Base-by-base conservation (phyloP, 2,888 invertebrate species). In the Nomada lathburiana region DNA sequence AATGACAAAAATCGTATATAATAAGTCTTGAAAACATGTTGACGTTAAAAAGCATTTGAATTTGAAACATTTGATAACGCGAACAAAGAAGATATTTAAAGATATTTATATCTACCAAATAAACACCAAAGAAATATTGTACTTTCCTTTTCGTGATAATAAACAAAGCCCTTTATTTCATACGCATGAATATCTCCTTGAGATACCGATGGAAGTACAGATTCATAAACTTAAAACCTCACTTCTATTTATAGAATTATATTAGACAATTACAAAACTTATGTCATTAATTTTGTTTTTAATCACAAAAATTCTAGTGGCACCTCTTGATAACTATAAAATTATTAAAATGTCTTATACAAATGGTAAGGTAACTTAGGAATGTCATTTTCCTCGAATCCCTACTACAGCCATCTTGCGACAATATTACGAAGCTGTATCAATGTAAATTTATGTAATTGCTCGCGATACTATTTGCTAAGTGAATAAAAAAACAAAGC, bases 41-140 rank as follows among this genome's bases (percentile, higher is more conserved):
- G 9, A 44, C 18, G 18, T 64, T n/a, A 53, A 57, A 57, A 74
- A 71, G 26, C 44, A 59, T 62, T 68, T 55, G n/a, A 70, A 64
- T 79, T 65, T 76, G 52, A 52, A 62, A 26, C 16, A n/a, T 16
- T n/a, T 71, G 75, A 86, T 83, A 83, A 76, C 76, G 20, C 36
- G 26, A 26, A 47, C 67, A 42, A 53, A 55, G 71, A 78, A 76
- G 82, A 36, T 85, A 88, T 88, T 88, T 83, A 62, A 83, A 74
- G 1, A 26, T 26, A 72, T 73, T 80, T 68, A 70, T 83, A 65
- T 80, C 79, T 76, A 80, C 67, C 82, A 71, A 71, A 68, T 85
- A 71, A 88, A 68, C 44, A 53, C 53, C 36, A 44, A 36, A 44
- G 23, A 42, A 55, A 53, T 77, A 69, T 67, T 57, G 60, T 55